Evolutionary conservation across 1,140 invertebrate species (phyloP).

Genomic region (Cepaea nemoralis): DNA sequence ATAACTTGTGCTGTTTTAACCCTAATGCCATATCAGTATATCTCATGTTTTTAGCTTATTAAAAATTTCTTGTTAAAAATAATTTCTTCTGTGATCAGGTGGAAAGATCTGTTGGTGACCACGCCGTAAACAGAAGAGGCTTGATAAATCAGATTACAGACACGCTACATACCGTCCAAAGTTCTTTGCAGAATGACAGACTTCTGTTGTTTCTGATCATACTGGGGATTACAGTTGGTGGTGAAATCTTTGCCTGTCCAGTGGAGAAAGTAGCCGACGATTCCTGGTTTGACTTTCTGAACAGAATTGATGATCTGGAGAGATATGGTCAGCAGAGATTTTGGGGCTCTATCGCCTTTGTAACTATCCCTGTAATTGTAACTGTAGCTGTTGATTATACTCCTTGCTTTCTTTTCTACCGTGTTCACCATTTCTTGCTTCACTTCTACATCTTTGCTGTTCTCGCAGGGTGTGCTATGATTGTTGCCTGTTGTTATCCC

Average conservation of each 20-base stretch:
- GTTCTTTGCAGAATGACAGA: constrained; percentile 40
- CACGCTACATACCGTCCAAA: constrained; percentile 25
- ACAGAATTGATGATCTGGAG: constrained; percentile 68
- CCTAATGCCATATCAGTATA: too few species aligned
- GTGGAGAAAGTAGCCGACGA: constrained; percentile 69
- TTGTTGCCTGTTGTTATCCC: constrained; percentile 63
- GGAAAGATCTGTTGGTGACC: not conserved
- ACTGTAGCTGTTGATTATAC: constrained; percentile 62
- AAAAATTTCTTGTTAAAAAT: not conserved
- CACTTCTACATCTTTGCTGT: constrained; percentile 67
- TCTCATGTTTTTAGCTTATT: too few species aligned
- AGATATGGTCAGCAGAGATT: constrained; percentile 68
- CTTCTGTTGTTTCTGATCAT: constrained; percentile 58
- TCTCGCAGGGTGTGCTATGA: constrained; percentile 58
- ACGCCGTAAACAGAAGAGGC: not conserved
- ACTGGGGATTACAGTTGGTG: constrained; percentile 57
- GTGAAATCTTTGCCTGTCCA: constrained; percentile 63
- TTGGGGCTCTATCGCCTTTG: constrained; percentile 62
- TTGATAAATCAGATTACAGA: constrained; percentile 31
- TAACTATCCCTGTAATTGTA: constrained; percentile 59
- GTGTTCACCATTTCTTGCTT: constrained; percentile 64
- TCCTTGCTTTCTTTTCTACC: constrained; percentile 58
- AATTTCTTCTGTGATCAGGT: not conserved
- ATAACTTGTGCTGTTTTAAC: too few species aligned
- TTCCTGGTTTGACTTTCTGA: constrained; percentile 69